Base-by-base conservation (phyloP, 2,888 invertebrate species). In the Orthonevra nobilis region DNA sequence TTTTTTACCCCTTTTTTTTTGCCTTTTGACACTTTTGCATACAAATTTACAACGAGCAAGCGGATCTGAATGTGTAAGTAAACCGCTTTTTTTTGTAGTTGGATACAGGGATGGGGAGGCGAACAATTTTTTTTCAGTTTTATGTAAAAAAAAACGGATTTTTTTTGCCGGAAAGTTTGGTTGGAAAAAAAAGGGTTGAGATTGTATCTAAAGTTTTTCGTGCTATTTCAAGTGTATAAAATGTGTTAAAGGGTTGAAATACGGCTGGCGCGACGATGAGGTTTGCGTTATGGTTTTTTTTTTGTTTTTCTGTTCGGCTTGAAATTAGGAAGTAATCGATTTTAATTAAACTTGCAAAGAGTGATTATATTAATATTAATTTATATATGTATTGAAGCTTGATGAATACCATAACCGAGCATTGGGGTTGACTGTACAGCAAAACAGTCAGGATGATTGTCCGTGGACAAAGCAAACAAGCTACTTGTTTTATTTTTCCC, bases 21-120 rank as follows among this genome's bases (percentile, higher is more conserved):
- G 66, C 60, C 60, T 73, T 79, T 73, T 79, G 73, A 79, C 79
- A 79, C 79, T 72, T 72, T 79, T 79, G 79, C 66, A 79, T 79
- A 66, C 72, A 52, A 77, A 72, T 72, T 70, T 70, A 64, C 77
- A 64, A 42, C 40, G 58, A 44, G 54, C 23, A 40, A 54, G 14
- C 38, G 28, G 28, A 42, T 70, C 66, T 73, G 54, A 54, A 79
- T 79, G 79, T 79, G 79, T 79, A 79, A 79, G 79, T 79, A 79
- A 79, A 68, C 73, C 79, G 73, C 44, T 77, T 72, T 70, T 72
- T 79, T 69, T 44, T n/a, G n/a, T n/a, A n/a, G n/a, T n/a, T n/a
- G 56, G 56, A 73, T 34, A 40, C 48, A 56, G 46, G 14, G 46
- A 48, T 15, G 5, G 20, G 30, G 20, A 46, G 34, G 12, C 42